phyloP scores from a whole-genome alignment of 64 coral and sea anemone species.

The Dendronephthya gigantea region DNA sequence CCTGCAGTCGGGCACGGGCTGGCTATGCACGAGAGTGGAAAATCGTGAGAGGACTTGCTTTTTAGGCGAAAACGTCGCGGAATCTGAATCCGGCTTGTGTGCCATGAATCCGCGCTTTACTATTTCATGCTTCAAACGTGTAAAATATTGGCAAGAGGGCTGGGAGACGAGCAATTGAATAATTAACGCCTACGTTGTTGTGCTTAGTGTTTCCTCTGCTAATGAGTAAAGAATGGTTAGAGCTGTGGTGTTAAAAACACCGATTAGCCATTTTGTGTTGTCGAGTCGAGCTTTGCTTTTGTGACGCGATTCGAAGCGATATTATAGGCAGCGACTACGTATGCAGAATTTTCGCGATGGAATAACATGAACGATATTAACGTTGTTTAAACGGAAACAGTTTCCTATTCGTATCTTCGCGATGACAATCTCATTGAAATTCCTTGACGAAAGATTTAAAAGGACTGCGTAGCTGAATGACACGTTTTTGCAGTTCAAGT shows the following conservation, averaged over 20 bases:
- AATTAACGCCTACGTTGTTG: constrained; percentile 17
- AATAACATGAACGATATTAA: neutral
- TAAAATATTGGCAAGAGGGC: neutral
- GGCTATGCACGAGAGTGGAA: too few relatives aligned
- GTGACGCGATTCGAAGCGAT: neutral
- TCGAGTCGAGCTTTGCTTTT: neutral
- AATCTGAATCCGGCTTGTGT: neutral
- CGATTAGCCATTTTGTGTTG: neutral
- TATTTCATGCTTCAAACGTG: neutral
- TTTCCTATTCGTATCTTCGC: neutral
- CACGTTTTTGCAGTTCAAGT: neutral
- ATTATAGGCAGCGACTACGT: neutral
- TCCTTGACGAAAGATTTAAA: neutral
- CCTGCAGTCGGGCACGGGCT: too few relatives aligned
- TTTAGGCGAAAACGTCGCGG: neutral
- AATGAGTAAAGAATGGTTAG: neutral
- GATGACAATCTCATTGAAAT: neutral
- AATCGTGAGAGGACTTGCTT: too few relatives aligned
- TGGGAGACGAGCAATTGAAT: neutral
- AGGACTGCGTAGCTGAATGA: neutral
- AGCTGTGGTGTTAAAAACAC: neutral
- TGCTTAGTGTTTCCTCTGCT: neutral
- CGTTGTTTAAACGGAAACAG: neutral
- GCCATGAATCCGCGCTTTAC: neutral
- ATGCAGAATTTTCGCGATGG: neutral